phyloP scores from a whole-genome alignment of 1,140 invertebrate genomes.

The Coenobita brevimanus region DNA sequence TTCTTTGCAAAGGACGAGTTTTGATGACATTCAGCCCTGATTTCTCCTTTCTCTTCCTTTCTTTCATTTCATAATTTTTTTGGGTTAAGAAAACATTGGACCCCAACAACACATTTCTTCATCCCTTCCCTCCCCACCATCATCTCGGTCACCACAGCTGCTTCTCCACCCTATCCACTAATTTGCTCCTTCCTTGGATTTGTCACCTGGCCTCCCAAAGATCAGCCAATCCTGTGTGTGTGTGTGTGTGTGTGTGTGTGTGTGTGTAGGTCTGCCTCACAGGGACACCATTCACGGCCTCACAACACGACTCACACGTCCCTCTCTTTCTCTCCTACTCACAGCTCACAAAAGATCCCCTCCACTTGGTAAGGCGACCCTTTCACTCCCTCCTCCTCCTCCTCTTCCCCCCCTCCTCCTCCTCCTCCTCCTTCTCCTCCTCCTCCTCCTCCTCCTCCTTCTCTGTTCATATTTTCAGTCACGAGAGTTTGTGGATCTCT shows the following conservation, averaged over 20 bases:
- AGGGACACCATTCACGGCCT: conserved; percentile 13
- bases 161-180: too few species aligned
- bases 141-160: too few species aligned
- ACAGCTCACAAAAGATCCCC: background rate
- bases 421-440: background rate
- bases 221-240: conserved; percentile 22
- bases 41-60: too few species aligned
- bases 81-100: too few species aligned
- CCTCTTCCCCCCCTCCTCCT: background rate
- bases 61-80: too few species aligned
- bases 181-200: conserved; percentile 34
- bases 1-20: too few species aligned
- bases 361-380: background rate
- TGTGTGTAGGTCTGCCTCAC: too few species aligned
- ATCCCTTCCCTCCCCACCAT: too few species aligned
- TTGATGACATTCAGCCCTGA: too few species aligned
- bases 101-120: too few species aligned
- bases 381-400: background rate
- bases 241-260: too few species aligned
- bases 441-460: background rate
- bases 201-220: conserved; percentile 19
- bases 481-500: background rate
- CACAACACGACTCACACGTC: background rate
- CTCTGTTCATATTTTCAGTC: background rate
- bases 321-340: conserved; percentile 10